Conservation (phyloP, 1,140 invertebrate genomes). For the Apis laboriosa region DNA sequence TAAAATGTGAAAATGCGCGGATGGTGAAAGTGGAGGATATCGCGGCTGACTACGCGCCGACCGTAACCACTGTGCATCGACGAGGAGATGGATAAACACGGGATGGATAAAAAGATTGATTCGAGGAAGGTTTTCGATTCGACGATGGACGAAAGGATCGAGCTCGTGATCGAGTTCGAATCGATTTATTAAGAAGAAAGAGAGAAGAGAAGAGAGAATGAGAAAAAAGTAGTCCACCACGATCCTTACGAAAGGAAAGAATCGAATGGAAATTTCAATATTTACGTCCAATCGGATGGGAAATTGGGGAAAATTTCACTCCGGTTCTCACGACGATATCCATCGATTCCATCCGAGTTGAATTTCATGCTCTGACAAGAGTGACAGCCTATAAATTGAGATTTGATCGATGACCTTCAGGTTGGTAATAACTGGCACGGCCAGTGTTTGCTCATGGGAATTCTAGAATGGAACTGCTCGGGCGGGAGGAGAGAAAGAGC, state of each 20-base stretch:
- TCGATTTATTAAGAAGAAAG: neutral
- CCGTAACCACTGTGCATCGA: neutral
- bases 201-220: neutral
- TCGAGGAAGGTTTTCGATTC: too few relatives aligned
- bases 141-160: neutral
- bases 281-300: constrained; percentile 12
- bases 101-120: neutral
- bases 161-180: neutral
- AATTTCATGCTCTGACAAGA: constrained; percentile 35
- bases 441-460: constrained; percentile 37
- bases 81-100: neutral
- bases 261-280: constrained; percentile 14
- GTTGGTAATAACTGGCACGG: constrained; percentile 37
- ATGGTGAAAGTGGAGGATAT: neutral
- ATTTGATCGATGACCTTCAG: constrained; percentile 52
- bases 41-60: neutral
- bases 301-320: constrained; percentile 25
- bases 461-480: neutral
- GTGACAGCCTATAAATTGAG: constrained; percentile 48
- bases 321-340: neutral
- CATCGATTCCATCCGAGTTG: constrained; percentile 21
- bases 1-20: neutral
- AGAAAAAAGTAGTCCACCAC: neutral
- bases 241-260: too few relatives aligned
- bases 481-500: constrained; percentile 1